Conservation (phyloP, 2,113 vertebrate species). For the Chiloscyllium plagiosum region DNA sequence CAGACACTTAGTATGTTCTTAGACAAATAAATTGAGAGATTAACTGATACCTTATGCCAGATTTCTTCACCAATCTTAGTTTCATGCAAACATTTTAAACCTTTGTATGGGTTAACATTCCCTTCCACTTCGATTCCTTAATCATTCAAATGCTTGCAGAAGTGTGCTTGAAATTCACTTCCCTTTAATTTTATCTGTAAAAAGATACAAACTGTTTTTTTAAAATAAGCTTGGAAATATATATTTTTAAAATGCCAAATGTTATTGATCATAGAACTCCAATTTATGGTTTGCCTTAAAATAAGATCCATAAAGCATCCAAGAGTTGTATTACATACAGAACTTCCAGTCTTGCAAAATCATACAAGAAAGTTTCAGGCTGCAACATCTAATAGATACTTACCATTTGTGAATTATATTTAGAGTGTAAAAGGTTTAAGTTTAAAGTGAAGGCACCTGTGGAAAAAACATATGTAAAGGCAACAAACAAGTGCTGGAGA, state of each 20-base stretch:
- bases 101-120: neutral
- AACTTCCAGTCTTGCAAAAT: neutral
- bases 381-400: neutral
- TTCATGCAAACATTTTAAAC: neutral
- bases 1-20: neutral
- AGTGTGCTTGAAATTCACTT: neutral
- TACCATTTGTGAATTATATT: neutral
- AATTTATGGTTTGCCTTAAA: neutral
- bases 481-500: too few relatives aligned
- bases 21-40: constrained; percentile 21
- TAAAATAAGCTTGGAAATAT: neutral
- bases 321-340: neutral
- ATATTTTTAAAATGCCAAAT: neutral
- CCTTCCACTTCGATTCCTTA: neutral
- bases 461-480: neutral
- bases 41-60: neutral
- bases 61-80: neutral
- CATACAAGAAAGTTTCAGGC: neutral
- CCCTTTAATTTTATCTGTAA: neutral
- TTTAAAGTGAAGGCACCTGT: neutral
- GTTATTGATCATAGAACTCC: neutral
- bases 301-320: neutral
- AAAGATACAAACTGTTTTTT: neutral
- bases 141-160: neutral
- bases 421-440: neutral